Evolutionary conservation across 2,113 vertebrate species (phyloP).

Genomic region (Malurus elegans): DNA sequence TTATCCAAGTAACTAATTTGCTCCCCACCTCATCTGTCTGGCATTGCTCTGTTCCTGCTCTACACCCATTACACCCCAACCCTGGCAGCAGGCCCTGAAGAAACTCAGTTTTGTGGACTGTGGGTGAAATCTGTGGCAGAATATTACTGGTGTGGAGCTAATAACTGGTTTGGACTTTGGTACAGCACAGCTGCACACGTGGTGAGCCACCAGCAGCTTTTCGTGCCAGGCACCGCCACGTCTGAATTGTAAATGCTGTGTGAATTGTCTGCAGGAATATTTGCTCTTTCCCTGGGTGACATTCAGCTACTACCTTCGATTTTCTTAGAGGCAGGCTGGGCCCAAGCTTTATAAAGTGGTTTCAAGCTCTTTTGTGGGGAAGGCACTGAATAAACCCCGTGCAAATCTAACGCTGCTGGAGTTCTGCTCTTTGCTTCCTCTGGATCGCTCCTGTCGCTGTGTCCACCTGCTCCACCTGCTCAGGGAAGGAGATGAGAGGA

Average conservation of each 20-base stretch:
- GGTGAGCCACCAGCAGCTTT: not conserved
- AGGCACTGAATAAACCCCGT: not conserved
- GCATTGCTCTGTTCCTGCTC: not conserved
- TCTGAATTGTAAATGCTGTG: not conserved
- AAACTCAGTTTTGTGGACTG: not conserved
- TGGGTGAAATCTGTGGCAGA: not conserved
- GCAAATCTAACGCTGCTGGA: not conserved
- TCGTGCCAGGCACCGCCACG: rapidly evolving
- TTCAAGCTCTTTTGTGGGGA: not conserved
- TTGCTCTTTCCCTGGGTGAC: not conserved
- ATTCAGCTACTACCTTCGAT: not conserved
- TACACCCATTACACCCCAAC: not conserved
- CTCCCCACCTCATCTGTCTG: not conserved
- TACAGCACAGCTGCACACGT: not conserved
- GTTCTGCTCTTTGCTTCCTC: not conserved
- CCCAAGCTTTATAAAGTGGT: not conserved
- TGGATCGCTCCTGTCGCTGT: rapidly evolving
- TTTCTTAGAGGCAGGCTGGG: not conserved
- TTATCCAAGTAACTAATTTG: not conserved
- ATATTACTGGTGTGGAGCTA: not conserved
- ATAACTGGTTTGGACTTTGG: not conserved
- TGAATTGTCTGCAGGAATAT: not conserved
- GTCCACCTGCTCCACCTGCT: not conserved
- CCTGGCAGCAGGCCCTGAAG: not conserved
- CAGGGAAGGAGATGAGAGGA: not conserved